Evolutionary conservation across 1,140 invertebrate species (phyloP).

Genomic region (Colletes latitarsis): DNA sequence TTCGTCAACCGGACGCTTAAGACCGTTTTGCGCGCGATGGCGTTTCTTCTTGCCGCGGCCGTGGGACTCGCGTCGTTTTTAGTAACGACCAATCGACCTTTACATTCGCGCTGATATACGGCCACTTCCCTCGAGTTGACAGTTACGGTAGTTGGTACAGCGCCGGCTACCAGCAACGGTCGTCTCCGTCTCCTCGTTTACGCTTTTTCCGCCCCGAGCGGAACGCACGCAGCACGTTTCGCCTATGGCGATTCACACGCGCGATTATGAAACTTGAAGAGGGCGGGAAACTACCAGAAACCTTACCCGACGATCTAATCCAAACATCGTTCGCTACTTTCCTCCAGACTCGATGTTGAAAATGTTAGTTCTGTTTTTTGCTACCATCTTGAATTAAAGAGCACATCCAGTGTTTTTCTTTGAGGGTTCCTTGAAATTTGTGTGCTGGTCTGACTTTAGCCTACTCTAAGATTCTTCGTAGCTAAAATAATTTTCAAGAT

Average conservation of each 20-base stretch:
- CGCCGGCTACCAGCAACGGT: background rate
- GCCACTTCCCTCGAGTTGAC: constrained; percentile 24
- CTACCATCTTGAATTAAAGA: no score
- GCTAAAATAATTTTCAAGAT: no score
- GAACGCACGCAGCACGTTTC: background rate
- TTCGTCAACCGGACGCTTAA: constrained; percentile 4
- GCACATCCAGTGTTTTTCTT: no score
- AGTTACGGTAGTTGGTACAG: constrained; percentile 27
- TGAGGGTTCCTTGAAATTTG: no score
- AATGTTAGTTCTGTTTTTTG: no score
- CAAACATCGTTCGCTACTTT: background rate
- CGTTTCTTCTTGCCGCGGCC: constrained; percentile 16
- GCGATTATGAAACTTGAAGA: constrained; percentile 7
- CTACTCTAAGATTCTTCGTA: no score
- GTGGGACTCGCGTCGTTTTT: constrained; percentile 4
- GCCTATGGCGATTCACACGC: constrained; percentile 9
- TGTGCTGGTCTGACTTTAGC: no score
- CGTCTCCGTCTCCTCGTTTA: constrained; percentile 17
- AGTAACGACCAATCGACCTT: constrained; percentile 35
- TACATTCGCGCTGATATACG: constrained; percentile 29
- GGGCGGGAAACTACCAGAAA: background rate
- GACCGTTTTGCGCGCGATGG: background rate
- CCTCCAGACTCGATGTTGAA: background rate
- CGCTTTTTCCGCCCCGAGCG: constrained; percentile 22
- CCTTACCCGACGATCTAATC: background rate